phyloP scores from a whole-genome alignment of 1,140 invertebrate species.

The Latrodectus geometricus region DNA sequence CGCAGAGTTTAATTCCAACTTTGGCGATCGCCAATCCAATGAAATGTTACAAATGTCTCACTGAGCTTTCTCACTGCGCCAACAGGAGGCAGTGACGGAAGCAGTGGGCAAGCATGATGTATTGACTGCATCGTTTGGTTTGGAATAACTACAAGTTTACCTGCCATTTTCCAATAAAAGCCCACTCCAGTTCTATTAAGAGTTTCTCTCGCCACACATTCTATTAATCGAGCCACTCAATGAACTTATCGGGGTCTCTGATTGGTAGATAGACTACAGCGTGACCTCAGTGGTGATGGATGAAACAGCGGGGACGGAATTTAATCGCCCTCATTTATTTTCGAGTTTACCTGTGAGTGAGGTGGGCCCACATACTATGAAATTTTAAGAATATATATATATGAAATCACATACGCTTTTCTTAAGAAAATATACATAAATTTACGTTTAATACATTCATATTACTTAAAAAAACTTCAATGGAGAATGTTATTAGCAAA shows the following conservation, averaged over 20 bases:
- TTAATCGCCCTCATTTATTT: conserved; percentile 30
- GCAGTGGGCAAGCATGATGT: conserved; percentile 11
- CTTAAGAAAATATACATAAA: no score
- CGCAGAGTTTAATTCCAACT: neutral
- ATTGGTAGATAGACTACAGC: conserved; percentile 7
- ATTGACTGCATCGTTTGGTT: neutral
- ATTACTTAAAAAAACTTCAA: no score
- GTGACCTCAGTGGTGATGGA: conserved; percentile 26
- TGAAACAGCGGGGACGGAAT: conserved; percentile 19
- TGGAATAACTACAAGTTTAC: conserved; percentile 36
- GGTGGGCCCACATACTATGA: neutral
- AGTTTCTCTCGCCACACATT: conserved; percentile 28
- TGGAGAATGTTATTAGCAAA: no score
- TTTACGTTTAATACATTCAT: no score
- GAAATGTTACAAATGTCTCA: conserved; percentile 25
- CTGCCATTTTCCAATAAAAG: conserved; percentile 44
- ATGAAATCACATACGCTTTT: no score
- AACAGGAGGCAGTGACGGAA: neutral
- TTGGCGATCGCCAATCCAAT: neutral
- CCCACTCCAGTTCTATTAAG: conserved; percentile 30
- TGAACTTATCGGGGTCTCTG: conserved; percentile 39
- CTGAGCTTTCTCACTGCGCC: neutral
- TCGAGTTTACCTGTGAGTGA: neutral
- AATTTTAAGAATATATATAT: neutral
- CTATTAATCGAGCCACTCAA: conserved; percentile 38